A percentile compares a stretch with the other conserved stretches of the same genome.
Conservation (phyloP, 2,113 vertebrate species). For the Erinaceus europaeus region DNA sequence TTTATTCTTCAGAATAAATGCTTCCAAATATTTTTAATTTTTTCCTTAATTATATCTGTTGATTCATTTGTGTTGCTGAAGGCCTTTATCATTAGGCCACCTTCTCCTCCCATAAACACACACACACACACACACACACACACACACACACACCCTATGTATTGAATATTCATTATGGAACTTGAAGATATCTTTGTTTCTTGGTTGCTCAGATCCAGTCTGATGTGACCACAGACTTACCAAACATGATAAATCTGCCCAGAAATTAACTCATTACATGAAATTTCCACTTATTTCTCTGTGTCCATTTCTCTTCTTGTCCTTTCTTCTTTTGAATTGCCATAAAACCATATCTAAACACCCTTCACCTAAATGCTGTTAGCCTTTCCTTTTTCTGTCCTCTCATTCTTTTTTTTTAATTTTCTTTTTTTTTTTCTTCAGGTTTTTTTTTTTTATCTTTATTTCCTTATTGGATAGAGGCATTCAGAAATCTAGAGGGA, state of each 20-base stretch:
- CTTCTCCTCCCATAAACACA: no score
- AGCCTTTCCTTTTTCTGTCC: background rate
- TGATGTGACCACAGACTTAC: background rate
- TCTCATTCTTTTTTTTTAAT: background rate
- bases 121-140: background rate
- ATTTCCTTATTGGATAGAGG: no score
- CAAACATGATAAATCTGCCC: background rate
- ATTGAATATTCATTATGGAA: background rate
- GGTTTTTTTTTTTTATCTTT: no score
- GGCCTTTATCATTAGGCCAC: background rate
- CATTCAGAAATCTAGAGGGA: no score
- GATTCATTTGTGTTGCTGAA: background rate
- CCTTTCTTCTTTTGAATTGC: background rate
- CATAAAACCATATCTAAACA: background rate
- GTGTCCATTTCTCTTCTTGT: background rate
- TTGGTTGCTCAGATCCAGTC: no score
- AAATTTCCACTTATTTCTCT: background rate
- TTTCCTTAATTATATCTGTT: background rate
- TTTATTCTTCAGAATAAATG: no score
- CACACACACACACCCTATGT: background rate
- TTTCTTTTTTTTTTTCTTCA: no score
- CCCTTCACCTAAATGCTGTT: rapidly evolving
- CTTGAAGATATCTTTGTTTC: background rate
- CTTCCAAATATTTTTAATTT: background rate
- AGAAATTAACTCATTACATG: background rate